These are phyloP conservation scores for Ciconia stormi DNA, from an alignment of 2,113 vertebrate species.

Conservation along the genomic window DNA sequence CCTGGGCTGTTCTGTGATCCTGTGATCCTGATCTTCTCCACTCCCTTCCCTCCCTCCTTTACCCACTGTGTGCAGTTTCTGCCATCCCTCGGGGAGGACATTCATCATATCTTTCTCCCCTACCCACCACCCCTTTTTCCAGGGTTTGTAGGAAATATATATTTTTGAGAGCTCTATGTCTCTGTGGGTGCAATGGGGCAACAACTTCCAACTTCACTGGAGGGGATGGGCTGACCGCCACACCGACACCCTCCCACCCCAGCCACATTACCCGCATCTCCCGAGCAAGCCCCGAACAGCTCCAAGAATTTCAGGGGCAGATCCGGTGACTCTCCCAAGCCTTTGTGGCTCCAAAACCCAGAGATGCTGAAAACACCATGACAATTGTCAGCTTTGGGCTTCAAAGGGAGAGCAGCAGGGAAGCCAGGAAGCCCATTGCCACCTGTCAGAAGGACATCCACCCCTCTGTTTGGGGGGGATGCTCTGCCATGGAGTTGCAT, in stretches of 20 bases:
- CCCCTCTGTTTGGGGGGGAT: neutral
- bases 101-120: neutral
- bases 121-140: neutral
- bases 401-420: neutral
- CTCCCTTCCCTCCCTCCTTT: neutral
- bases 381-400: neutral
- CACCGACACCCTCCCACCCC: neutral
- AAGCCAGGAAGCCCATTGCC: neutral
- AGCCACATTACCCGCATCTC: neutral
- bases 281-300: neutral
- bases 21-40: neutral
- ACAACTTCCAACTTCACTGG: neutral
- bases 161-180: neutral
- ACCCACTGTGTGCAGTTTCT: neutral
- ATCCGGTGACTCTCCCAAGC: neutral
- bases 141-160: neutral
- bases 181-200: neutral
- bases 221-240: rapidly evolving
- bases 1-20: neutral
- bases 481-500: neutral
- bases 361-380: neutral
- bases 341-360: neutral
- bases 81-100: neutral
- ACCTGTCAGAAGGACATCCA: rapidly evolving
- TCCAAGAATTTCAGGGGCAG: neutral